A percentile compares a stretch with the other conserved stretches of the same genome.
These are phyloP conservation scores for Paramuricea clavata DNA, from an alignment of 92 coral and sea anemone species.

Conservation along the genomic window DNA sequence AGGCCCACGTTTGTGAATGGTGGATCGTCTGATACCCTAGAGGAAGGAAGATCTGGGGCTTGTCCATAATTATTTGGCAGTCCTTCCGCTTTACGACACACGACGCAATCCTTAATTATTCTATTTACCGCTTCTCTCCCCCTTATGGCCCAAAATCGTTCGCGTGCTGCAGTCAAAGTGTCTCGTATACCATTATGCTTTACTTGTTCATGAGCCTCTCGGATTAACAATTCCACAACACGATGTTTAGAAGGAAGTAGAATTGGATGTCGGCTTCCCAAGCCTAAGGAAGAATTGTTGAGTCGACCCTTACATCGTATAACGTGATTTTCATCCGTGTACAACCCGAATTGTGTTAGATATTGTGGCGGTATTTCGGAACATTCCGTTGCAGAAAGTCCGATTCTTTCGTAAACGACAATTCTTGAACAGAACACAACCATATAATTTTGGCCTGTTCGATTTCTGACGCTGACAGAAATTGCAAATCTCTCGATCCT, in stretches of 20 bases:
- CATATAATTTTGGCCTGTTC: not conserved
- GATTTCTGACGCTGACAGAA: not conserved
- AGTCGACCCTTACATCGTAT: not conserved
- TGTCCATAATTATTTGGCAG: not conserved
- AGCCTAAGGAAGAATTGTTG: not conserved
- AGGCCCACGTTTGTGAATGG: too few relatives aligned
- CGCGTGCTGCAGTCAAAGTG: not conserved
- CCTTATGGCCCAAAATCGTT: not conserved
- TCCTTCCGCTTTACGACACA: too few relatives aligned
- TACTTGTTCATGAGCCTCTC: not conserved
- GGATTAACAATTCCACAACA: not conserved
- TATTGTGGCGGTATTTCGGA: not conserved
- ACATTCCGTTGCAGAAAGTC: not conserved
- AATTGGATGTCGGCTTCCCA: not conserved
- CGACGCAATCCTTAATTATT: not conserved
- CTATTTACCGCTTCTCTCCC: not conserved
- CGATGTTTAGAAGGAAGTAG: constrained; percentile 6
- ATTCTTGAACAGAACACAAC: not conserved
- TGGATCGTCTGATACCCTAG: not conserved
- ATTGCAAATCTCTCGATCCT: not conserved
- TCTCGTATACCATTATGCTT: not conserved
- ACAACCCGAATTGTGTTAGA: not conserved
- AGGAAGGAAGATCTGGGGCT: not conserved
- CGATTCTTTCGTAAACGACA: not conserved
- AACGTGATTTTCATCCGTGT: not conserved